phyloP scores from a whole-genome alignment of 2,113 vertebrate genomes.

The Pandion haliaetus region DNA sequence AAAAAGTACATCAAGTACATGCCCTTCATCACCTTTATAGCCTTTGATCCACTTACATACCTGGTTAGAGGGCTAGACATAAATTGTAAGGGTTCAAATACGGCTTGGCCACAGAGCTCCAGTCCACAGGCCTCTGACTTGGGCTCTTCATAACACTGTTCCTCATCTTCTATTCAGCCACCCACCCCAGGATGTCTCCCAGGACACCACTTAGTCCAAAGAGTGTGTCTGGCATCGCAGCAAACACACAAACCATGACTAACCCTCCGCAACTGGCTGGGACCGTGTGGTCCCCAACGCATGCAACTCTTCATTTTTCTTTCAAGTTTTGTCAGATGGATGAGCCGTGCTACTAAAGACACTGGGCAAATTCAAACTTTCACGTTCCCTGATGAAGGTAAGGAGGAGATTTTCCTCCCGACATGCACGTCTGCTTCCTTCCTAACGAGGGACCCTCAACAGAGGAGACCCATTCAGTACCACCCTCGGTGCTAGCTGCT shows the following conservation, averaged over 20 bases:
- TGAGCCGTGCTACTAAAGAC: not conserved
- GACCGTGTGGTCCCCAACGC: fast-evolving
- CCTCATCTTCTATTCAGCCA: not conserved
- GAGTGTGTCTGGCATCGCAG: not conserved
- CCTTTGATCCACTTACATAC: not conserved
- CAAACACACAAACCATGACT: not conserved
- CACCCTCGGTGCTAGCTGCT: not conserved
- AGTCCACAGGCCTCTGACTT: not conserved
- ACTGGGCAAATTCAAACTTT: not conserved
- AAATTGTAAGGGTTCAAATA: not conserved
- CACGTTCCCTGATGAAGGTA: not conserved
- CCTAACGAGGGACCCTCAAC: not conserved
- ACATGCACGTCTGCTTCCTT: not conserved
- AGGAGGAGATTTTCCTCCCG: not conserved
- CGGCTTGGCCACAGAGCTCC: not conserved
- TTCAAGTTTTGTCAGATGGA: not conserved
- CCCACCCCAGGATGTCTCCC: not conserved
- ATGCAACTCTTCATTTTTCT: not conserved
- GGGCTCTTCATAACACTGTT: not conserved
- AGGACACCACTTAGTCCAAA: not conserved
- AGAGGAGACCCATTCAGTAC: not conserved
- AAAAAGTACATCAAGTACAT: not conserved
- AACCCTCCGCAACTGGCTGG: not conserved
- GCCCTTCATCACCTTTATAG: not conserved
- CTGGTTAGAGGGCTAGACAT: not conserved